Conservation (phyloP, 2,113 vertebrate species). For the Morphnarchus princeps region DNA sequence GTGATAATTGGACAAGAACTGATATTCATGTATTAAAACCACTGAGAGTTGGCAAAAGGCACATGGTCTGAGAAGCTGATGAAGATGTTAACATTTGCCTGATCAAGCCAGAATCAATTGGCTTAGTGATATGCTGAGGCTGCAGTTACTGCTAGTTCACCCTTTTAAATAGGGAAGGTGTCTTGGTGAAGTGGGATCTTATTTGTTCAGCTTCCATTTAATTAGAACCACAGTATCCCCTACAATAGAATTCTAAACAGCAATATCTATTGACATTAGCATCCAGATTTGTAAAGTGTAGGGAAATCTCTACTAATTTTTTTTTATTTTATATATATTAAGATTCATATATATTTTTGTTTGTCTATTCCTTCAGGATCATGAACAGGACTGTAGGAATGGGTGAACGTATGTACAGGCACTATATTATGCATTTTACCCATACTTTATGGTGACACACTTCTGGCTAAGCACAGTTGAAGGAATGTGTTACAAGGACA, state of each 20-base stretch:
- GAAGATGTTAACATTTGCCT: neutral
- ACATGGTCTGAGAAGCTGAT: neutral
- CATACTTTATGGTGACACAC: no score
- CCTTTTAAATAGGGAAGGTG: neutral
- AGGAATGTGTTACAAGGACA: neutral
- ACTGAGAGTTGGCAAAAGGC: neutral
- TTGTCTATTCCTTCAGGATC: neutral
- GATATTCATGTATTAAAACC: neutral
- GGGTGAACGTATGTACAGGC: neutral
- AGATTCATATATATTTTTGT: neutral
- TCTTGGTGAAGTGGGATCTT: neutral
- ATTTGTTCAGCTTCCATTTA: neutral
- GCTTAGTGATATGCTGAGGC: neutral
- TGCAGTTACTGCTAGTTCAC: neutral
- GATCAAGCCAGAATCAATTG: neutral
- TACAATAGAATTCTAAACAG: neutral
- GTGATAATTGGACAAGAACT: neutral
- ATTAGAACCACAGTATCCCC: neutral
- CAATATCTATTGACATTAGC: neutral
- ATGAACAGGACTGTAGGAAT: neutral
- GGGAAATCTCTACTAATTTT: neutral
- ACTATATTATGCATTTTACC: neutral
- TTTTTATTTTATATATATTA: neutral
- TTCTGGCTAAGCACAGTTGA: neutral
- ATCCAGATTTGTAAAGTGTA: neutral